Conservation (phyloP, 2,113 vertebrate genomes). For the Carollia perspicillata region DNA sequence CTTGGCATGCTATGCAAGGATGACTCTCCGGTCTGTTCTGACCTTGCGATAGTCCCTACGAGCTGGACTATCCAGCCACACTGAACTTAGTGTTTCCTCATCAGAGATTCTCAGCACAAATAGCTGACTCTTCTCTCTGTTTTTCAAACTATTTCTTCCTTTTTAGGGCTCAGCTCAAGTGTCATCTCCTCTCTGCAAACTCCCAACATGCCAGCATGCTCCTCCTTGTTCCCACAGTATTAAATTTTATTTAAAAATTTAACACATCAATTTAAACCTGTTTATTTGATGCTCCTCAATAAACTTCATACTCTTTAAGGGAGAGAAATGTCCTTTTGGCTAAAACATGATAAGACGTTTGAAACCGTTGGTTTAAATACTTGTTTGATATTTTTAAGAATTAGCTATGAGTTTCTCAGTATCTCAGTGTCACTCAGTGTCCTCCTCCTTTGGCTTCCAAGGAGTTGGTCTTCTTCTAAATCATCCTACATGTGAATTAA, state of each 20-base stretch:
- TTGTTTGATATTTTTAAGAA: background rate
- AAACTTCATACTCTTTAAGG: background rate
- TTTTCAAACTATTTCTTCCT: background rate
- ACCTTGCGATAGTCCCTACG: rapidly evolving
- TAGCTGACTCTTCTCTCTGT: background rate
- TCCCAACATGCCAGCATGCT: background rate
- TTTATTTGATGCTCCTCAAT: background rate
- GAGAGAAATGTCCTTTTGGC: background rate
- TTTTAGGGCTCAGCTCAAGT: background rate
- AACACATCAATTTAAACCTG: background rate
- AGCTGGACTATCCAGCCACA: background rate
- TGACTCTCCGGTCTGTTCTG: background rate
- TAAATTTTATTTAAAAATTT: conserved; percentile 19
- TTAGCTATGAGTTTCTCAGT: background rate
- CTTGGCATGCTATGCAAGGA: background rate
- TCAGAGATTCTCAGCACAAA: background rate
- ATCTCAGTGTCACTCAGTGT: too few species aligned
- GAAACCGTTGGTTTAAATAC: background rate
- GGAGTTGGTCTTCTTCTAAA: background rate
- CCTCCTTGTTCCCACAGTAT: background rate
- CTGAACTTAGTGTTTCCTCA: background rate
- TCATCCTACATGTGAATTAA: background rate
- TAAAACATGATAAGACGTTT: background rate
- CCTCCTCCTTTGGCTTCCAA: background rate
- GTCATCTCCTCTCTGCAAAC: background rate